Evolutionary conservation across 2,113 vertebrate species (phyloP).

Genomic region (Poecilia latipinna): DNA sequence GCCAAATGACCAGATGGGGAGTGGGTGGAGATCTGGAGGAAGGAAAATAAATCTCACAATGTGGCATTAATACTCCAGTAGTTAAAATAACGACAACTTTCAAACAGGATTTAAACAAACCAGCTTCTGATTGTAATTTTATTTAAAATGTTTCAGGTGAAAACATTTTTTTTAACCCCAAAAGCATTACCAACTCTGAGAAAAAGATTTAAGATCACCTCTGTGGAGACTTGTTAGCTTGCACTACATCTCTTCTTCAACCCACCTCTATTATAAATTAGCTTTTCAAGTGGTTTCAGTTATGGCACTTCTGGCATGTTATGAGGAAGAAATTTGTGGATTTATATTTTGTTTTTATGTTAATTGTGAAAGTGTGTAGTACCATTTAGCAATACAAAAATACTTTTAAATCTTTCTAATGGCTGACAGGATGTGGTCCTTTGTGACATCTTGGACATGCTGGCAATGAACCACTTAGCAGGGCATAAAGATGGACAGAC

Average conservation of each 20-base stretch:
- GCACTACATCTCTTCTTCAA: no score
- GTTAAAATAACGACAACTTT: background rate
- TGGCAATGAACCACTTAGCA: background rate
- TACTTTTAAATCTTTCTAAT: background rate
- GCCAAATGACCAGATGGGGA: conserved; percentile 25
- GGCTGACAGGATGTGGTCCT: no score
- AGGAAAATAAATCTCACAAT: background rate
- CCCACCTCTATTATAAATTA: background rate
- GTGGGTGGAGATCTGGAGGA: conserved; percentile 16
- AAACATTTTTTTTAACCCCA: background rate
- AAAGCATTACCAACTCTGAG: background rate
- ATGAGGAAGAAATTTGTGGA: background rate
- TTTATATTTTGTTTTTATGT: background rate
- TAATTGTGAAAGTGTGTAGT: background rate
- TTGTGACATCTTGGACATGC: background rate
- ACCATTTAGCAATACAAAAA: background rate
- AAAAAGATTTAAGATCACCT: no score
- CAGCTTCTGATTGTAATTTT: background rate
- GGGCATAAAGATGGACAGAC: no score
- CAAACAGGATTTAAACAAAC: background rate
- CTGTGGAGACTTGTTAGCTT: no score
- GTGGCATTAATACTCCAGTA: background rate
- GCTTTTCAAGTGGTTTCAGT: background rate
- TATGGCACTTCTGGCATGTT: background rate
- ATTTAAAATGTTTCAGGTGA: background rate